phyloP scores from a whole-genome alignment of 1,140 invertebrate genomes.

The Episyrphus balteatus region DNA sequence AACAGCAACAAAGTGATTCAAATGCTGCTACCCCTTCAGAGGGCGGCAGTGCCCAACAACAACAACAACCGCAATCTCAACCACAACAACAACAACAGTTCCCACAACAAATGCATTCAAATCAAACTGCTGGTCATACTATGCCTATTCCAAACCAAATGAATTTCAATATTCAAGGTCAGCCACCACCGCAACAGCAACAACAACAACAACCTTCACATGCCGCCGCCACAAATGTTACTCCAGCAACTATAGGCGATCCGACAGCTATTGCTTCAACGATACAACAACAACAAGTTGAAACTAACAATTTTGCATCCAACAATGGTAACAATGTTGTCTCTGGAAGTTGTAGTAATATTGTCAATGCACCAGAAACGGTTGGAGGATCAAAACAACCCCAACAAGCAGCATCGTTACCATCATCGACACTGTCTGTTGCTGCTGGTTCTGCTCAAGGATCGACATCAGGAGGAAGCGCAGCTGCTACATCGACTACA shows the following conservation, averaged over 20 bases:
- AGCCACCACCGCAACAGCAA: not conserved
- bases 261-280: conserved; percentile 16
- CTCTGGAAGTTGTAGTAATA: conserved; percentile 3
- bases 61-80: conserved; percentile 3
- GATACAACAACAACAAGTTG: conserved; percentile 9
- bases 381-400: conserved; percentile 19
- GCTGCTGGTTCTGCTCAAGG: not conserved
- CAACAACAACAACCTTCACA: conserved; percentile 2
- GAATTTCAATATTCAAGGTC: too few species aligned
- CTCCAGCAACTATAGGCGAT: conserved; percentile 29
- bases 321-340: conserved; percentile 4
- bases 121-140: too few species aligned
- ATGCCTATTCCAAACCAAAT: too few species aligned
- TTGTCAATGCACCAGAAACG: conserved; percentile 3
- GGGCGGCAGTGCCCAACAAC: not conserved
- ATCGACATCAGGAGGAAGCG: conserved; percentile 6
- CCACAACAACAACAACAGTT: conserved; percentile 6
- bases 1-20: conserved; percentile 3
- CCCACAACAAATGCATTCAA: not conserved
- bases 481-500: conserved; percentile 7
- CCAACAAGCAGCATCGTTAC: conserved; percentile 6
- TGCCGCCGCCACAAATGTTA: conserved; percentile 10
- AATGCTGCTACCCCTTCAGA: not conserved
- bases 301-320: not conserved
- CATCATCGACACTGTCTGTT: not conserved